phyloP scores from a whole-genome alignment of 2,113 vertebrate genomes.

The Pavo muticus region DNA sequence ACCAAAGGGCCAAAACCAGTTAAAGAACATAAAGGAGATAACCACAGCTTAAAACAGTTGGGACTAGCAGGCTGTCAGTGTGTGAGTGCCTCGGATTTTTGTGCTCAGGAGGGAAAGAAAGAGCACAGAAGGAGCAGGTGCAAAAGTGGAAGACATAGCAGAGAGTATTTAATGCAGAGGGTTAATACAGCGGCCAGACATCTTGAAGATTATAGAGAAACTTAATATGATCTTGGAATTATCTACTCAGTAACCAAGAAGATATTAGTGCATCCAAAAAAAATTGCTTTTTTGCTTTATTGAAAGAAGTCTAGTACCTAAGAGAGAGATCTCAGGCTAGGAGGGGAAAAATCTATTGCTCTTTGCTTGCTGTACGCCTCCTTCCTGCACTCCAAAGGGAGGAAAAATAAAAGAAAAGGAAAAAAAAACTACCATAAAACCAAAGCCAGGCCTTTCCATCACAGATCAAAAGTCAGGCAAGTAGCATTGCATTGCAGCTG shows the following conservation, averaged over 20 bases:
- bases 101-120: background rate
- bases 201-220: constrained; percentile 14
- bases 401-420: background rate
- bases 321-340: background rate
- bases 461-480: constrained; percentile 74
- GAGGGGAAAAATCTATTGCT: background rate
- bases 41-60: constrained; percentile 11
- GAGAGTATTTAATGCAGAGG: background rate
- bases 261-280: background rate
- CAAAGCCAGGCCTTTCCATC: constrained; percentile 31
- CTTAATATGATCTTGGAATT: constrained; percentile 24
- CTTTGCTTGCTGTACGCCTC: background rate
- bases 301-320: background rate
- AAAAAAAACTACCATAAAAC: background rate
- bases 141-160: background rate
- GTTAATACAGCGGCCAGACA: constrained; percentile 19
- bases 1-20: accelerated
- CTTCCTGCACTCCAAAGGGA: background rate
- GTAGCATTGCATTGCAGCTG: constrained; percentile 64
- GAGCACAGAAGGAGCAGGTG: background rate
- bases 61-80: accelerated
- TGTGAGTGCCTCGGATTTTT: background rate
- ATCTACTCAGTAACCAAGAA: background rate
- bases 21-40: background rate
- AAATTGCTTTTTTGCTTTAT: background rate